A percentile compares a stretch with the other conserved stretches of the same genome.
phyloP scores from a whole-genome alignment of 1,140 invertebrate genomes.

The Magallana angulata region DNA sequence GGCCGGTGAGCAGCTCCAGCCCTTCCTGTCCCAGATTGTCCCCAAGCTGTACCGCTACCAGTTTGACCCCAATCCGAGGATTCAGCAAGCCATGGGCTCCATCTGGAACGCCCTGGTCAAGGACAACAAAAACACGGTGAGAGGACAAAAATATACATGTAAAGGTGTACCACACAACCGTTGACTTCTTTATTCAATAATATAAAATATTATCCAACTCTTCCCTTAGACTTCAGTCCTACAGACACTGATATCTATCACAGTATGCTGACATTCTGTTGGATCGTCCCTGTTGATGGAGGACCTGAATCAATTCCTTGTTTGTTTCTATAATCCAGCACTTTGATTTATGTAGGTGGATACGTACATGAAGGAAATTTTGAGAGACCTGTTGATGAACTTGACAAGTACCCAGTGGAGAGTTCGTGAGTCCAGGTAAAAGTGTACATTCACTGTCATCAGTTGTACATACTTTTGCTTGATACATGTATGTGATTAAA shows the following conservation, averaged over 20 bases:
- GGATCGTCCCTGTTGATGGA: not conserved
- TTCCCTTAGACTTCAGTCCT: too few species aligned
- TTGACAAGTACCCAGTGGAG: slow-evolving; percentile 92
- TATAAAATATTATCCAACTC: not conserved
- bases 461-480: too few species aligned
- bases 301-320: too few species aligned
- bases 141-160: slow-evolving; percentile 60
- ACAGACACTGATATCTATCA: not conserved
- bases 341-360: slow-evolving; percentile 84
- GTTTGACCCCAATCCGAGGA: slow-evolving; percentile 94
- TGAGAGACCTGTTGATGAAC: slow-evolving; percentile 89
- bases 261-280: not conserved
- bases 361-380: slow-evolving; percentile 91
- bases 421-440: slow-evolving; percentile 90
- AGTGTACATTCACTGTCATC: not conserved
- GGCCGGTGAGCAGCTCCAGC: slow-evolving; percentile 89
- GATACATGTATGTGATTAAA: not conserved
- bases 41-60: slow-evolving; percentile 90
- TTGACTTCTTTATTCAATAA: too few species aligned
- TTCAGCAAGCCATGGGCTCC: slow-evolving; percentile 93
- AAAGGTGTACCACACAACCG: too few species aligned
- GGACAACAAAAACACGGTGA: slow-evolving; percentile 91
- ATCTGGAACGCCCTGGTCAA: slow-evolving; percentile 94
- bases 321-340: not conserved
- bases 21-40: slow-evolving; percentile 90